Percentiles rank a stretch among this genome's conserved stretches.
These are phyloP conservation scores for Oncorhynchus mykiss DNA, from an alignment of 2,113 vertebrate species.

Conservation along the genomic window DNA sequence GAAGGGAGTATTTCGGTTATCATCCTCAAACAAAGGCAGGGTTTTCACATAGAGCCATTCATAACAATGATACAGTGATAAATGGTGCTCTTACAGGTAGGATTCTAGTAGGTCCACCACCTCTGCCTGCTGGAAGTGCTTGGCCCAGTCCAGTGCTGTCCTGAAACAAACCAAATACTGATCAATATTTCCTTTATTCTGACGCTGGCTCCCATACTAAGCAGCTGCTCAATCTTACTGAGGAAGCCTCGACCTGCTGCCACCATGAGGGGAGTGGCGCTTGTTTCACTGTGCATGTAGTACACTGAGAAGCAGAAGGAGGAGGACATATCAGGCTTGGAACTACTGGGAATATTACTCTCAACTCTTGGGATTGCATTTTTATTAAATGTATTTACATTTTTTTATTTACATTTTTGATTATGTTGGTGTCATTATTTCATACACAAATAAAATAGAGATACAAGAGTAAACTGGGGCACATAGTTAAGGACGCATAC, in stretches of 20 bases:
- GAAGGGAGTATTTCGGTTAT: neutral
- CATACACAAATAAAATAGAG: too few species aligned
- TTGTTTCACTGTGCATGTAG: slow-evolving; percentile 89
- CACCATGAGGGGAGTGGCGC: slow-evolving; percentile 88
- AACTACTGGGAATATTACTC: neutral
- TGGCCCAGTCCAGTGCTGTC: slow-evolving; percentile 92
- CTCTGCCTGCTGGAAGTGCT: slow-evolving; percentile 84
- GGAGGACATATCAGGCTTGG: neutral
- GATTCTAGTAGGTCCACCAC: slow-evolving; percentile 86
- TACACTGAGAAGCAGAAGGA: slow-evolving; percentile 76
- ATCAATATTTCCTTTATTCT: slow-evolving; percentile 68
- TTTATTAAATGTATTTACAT: too few species aligned
- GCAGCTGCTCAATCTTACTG: slow-evolving; percentile 85
- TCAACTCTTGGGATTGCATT: too few species aligned
- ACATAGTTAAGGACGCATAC: neutral
- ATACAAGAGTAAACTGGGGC: neutral
- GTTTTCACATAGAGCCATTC: neutral
- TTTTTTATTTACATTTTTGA: too few species aligned
- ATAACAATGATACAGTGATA: neutral
- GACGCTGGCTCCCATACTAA: slow-evolving; percentile 87
- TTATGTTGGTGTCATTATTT: too few species aligned
- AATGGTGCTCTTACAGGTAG: slow-evolving; percentile 77
- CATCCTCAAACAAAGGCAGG: too few species aligned
- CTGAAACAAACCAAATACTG: slow-evolving; percentile 66
- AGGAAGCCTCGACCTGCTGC: slow-evolving; percentile 87